Percentiles rank a stretch among this genome's conserved stretches.
Evolutionary conservation across 2,888 invertebrate species (phyloP).

Genomic region (Odontothrips loti): DNA sequence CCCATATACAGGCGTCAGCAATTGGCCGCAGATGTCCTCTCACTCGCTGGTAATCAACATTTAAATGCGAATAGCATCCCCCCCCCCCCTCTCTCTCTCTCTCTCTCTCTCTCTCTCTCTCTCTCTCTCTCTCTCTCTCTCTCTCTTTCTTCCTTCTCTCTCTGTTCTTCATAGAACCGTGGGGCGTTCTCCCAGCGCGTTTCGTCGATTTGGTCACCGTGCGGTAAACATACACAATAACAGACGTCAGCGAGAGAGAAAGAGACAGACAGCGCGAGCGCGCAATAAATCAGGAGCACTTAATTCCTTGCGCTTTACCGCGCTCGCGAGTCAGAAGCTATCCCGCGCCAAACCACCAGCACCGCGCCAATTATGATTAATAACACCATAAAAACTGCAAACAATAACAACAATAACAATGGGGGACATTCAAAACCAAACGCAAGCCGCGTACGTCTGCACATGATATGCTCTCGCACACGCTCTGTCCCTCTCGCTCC

Average conservation of each 20-base stretch:
- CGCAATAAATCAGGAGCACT: slow-evolving; percentile 4
- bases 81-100: neutral
- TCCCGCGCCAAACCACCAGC: neutral
- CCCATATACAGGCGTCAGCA: neutral
- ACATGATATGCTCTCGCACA: neutral
- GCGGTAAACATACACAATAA: neutral
- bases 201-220: no score
- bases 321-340: neutral
- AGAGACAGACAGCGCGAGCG: no score
- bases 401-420: neutral
- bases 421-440: neutral
- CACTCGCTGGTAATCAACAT: slow-evolving; percentile 11
- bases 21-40: slow-evolving; percentile 17
- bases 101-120: neutral
- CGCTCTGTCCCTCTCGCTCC: neutral
- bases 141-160: neutral
- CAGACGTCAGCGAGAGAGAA: neutral
- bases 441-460: neutral
- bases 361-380: slow-evolving; percentile 16
- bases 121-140: neutral
- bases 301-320: neutral
- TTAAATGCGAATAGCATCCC: slow-evolving; percentile 8
- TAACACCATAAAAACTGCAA: slow-evolving; percentile 11
- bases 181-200: no score
- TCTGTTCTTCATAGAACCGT: neutral